Evolutionary conservation across 2,113 vertebrate species (phyloP).

Genomic region (Cavia aperea): DNA sequence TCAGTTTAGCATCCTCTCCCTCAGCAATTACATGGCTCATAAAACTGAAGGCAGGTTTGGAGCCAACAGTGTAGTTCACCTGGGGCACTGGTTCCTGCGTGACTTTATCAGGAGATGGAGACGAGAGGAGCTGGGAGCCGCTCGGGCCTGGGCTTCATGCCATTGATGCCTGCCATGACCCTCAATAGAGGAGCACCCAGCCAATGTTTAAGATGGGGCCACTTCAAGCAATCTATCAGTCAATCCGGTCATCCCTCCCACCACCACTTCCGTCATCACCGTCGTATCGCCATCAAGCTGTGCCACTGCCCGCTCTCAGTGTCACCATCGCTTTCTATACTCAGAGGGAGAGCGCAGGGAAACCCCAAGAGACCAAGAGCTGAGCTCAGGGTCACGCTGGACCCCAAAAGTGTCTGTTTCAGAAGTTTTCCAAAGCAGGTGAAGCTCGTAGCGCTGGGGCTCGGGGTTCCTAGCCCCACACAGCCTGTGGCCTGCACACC

Average conservation of each 20-base stretch:
- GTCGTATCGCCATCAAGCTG: neutral
- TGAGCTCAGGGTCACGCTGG: neutral
- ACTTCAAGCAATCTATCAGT: neutral
- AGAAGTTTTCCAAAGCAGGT: neutral
- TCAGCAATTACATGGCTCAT: neutral
- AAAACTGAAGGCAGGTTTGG: neutral
- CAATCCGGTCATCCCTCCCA: neutral
- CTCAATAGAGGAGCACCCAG: neutral
- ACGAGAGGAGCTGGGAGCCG: neutral
- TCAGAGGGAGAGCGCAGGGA: neutral
- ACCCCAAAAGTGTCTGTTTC: neutral
- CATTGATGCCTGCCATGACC: neutral
- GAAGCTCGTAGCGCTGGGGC: neutral
- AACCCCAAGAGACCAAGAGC: neutral
- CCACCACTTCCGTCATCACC: rapidly evolving
- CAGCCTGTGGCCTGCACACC: too few species aligned
- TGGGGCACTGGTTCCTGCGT: neutral
- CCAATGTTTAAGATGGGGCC: neutral
- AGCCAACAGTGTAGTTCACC: neutral
- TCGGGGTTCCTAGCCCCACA: neutral
- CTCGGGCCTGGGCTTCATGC: neutral
- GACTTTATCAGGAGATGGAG: conserved; percentile 6
- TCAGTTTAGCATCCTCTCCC: neutral
- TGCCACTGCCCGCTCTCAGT: neutral
- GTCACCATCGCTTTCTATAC: neutral